Evolutionary conservation across 2,888 invertebrate species (phyloP).

Genomic region (Cataglyphis cursor): DNA sequence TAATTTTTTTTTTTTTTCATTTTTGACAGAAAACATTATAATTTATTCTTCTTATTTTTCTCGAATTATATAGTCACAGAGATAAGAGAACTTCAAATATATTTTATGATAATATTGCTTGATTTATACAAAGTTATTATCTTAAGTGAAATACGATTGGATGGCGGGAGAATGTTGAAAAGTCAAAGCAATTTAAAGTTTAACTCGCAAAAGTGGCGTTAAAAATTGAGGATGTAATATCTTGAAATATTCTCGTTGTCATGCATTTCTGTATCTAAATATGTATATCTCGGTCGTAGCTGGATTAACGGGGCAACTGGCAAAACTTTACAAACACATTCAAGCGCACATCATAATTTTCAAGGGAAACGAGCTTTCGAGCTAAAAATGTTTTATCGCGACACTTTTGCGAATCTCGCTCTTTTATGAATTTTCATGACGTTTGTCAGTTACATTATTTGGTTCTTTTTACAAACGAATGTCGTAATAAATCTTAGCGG

Average conservation of each 20-base stretch:
- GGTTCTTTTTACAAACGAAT: not conserved
- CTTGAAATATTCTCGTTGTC: slow-evolving; percentile 70
- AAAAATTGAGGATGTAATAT: slow-evolving; percentile 55
- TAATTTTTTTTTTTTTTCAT: not conserved
- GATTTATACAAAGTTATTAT: slow-evolving; percentile 27
- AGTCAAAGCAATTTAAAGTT: slow-evolving; percentile 52
- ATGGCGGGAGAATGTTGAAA: slow-evolving; percentile 18
- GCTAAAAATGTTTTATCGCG: slow-evolving; percentile 50
- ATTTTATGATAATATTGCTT: slow-evolving; percentile 22
- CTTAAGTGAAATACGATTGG: slow-evolving; percentile 24
- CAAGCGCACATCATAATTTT: slow-evolving; percentile 55
- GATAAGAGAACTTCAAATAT: not conserved
- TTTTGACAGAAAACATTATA: not conserved
- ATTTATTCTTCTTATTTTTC: not conserved
- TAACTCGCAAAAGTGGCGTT: slow-evolving; percentile 50
- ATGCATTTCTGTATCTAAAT: slow-evolving; percentile 74
- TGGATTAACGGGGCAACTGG: slow-evolving; percentile 66
- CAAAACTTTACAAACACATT: slow-evolving; percentile 67
- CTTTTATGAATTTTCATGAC: slow-evolving; percentile 13
- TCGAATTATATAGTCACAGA: not conserved
- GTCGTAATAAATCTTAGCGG: not conserved
- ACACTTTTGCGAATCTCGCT: slow-evolving; percentile 43
- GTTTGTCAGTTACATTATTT: slow-evolving; percentile 16
- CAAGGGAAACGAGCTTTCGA: slow-evolving; percentile 22
- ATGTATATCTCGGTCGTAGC: slow-evolving; percentile 64